A percentile compares a stretch with the other conserved stretches of the same genome.
Conservation (phyloP, 2,888 invertebrate species). For the Gymnoscelis rufifasciata region DNA sequence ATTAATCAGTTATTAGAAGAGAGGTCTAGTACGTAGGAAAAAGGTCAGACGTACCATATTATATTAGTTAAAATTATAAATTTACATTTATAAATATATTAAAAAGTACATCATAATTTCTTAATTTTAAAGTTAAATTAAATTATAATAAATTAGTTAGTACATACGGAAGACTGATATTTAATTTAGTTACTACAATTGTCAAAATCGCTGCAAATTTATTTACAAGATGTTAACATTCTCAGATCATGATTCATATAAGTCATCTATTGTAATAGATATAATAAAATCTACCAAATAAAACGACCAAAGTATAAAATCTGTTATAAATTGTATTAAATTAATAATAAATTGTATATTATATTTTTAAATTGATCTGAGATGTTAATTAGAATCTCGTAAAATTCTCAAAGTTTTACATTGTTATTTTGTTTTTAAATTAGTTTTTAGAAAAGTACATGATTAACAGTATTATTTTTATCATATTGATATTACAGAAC, state of each 20-base stretch:
- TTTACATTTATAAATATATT: too few species aligned
- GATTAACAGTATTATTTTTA: too few species aligned
- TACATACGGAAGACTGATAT: constrained; percentile 23
- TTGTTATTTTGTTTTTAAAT: background rate
- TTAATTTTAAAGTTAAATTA: constrained; percentile 3
- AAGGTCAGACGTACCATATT: too few species aligned
- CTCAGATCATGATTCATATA: constrained; percentile 12
- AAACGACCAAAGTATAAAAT: constrained; percentile 17
- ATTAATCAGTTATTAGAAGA: too few species aligned
- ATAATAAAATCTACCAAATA: constrained; percentile 19
- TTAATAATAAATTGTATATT: background rate
- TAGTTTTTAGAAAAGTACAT: background rate
- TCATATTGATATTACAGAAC: too few species aligned
- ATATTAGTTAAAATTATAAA: too few species aligned
- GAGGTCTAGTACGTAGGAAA: too few species aligned
- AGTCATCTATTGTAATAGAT: background rate
- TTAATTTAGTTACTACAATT: constrained; percentile 10
- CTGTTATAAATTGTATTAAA: constrained; percentile 8
- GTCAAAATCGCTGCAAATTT: constrained; percentile 32
- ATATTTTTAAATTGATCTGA: constrained; percentile 18
- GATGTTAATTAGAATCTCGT: constrained; percentile 19
- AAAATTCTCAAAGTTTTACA: constrained; percentile 8
- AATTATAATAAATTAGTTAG: constrained; percentile 6
- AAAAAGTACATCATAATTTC: too few species aligned
- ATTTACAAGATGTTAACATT: constrained; percentile 7